Base-by-base conservation (phyloP, 1,140 invertebrate genomes). In the Bombus affinis region DNA sequence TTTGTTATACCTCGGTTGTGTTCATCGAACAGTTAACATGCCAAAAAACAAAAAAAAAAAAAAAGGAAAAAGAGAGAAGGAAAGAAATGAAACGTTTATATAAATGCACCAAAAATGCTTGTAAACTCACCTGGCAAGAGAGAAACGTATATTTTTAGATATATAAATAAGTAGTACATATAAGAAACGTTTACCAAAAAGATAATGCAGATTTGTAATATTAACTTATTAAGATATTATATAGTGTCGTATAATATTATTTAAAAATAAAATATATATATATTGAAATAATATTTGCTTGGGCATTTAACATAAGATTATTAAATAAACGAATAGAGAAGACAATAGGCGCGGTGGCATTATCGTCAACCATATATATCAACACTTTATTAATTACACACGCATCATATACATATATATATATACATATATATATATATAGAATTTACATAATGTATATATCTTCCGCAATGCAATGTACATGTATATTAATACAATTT, bases 361-460 rank as follows among this genome's bases (percentile, higher is more conserved):
- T 66, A 88, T 91, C 82, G 75, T 92, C 90, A 92, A 92, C 88
- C 91, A 91, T 92, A 86, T 81, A 89, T 93, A 92, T 89, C 90
- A 93, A 93, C 92, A 93, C 88, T 93, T 93, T 93, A 93, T 94
- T 93, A 90, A 93, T 93, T 92, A 88, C 84, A 92, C 89, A 93
- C 86, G 89, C 87, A 91, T 92, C 89, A 86, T 92, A 90, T 91
- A 93, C 89, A 92, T 92, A 89, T 92, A 53, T 22, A 53, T 18
- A 18, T 92, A 90, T 91, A 92, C 90, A 92, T 92, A 88, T 37
- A 37, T 92, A 86, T 92, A 89, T 92, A 92, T 88, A 91, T 89
- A 89, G 88, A 93, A 91, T 91, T 88, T 92, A 90, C 83, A 91
- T 88, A 87, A 85, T 88, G 76, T 90, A 74, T 87, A 89, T 91